Base-by-base conservation (phyloP, 2,888 invertebrate genomes). In the Chalcosyrphus nemorum region DNA sequence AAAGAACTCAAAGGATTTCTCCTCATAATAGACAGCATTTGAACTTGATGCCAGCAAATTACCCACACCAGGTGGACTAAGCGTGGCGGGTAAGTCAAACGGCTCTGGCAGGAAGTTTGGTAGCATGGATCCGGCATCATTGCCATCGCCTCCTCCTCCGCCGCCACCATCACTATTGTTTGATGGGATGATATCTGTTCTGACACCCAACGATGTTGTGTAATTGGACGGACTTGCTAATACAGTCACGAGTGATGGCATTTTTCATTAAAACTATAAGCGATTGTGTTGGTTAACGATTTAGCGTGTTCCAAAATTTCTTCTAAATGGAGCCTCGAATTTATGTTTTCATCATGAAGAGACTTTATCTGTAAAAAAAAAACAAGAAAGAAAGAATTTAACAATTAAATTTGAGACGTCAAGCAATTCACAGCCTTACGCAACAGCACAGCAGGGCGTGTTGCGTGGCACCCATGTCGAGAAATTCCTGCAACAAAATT, bases 1-100 rank as follows among this genome's bases (percentile, higher is more conserved):
- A 86, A 90, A 91, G 86, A 91, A 89, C 88, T 91, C 90, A 88
- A 90, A 89, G 86, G 90, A 89, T 88, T 87, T 90, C 90, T 90
- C 90, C 87, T 90, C 90, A 74, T 90, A 90, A 70, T 90, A 89
- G 86, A 89, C 90, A 81, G 89, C 90, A 87, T 90, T 81, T 57
- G 85, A 81, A 38, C 66, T 75, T 17, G 74, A 70, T 86, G 87
- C 88, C 86, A 86, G 56, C 45, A 91, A 86, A 86, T 89, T 90
- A 82, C 88, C 90, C 75, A 91, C 89, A 43, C 89, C 89, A 43
- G 90, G 90, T 87, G 89, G 88, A 86, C 89, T 89, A 63, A 89
- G 88, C 57, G 89, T 88, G 52, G 82, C 74, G 35, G 90, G 88
- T 86, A 88, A 87, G 56, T 87, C 86, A 65, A 85, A 81, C 41